Conservation (phyloP, 2,797 vertebrate genomes). For the Gephyroberyx darwinii region DNA sequence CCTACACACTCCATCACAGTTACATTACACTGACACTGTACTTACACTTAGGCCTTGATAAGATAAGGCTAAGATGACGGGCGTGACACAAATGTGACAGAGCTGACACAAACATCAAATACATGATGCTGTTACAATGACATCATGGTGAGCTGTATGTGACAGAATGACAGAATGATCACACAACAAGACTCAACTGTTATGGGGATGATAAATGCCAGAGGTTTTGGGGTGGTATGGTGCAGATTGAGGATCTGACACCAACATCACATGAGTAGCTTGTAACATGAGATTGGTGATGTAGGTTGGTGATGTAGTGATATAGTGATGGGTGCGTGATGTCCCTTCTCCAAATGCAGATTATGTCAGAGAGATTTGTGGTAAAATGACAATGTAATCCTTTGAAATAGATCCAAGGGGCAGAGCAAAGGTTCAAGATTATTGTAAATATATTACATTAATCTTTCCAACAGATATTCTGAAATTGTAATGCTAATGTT, state of each 20-base stretch:
- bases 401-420: constrained; percentile 5
- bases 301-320: not conserved
- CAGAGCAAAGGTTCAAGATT: not conserved
- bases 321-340: not conserved
- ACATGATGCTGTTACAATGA: not conserved
- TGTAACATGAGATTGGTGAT: not conserved
- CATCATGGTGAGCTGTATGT: not conserved
- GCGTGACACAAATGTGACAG: no score
- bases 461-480: not conserved
- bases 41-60: no score
- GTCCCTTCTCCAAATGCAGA: not conserved
- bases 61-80: no score
- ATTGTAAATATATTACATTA: not conserved
- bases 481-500: constrained; percentile 7
- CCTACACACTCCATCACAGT: no score
- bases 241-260: no score
- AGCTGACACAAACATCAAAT: not conserved
- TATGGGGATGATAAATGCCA: not conserved
- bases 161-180: no score
- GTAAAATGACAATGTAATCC: constrained; percentile 5
- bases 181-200: no score
- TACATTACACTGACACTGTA: no score
- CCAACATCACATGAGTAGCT: no score
- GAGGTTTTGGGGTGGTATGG: not conserved
- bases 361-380: constrained; percentile 2